phyloP scores from a whole-genome alignment of 2,113 vertebrate species.

The Ochotona princeps region DNA sequence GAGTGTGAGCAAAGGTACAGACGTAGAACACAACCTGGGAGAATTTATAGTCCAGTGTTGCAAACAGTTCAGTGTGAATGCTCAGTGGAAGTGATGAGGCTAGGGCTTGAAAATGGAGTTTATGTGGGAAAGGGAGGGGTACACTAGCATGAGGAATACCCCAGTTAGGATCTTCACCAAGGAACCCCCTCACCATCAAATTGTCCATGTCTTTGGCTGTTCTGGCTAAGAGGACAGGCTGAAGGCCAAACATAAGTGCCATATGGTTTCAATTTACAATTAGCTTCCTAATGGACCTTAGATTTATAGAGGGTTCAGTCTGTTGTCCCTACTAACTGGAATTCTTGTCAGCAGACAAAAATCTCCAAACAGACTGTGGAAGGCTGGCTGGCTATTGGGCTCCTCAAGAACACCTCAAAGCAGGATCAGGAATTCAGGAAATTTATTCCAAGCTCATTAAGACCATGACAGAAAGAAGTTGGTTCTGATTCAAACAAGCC shows the following conservation, averaged over 20 bases:
- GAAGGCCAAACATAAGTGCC: neutral
- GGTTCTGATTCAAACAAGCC: neutral
- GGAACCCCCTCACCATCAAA: neutral
- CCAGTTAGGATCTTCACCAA: neutral
- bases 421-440: neutral
- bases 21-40: neutral
- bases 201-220: neutral
- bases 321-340: neutral
- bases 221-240: constrained; percentile 6
- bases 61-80: neutral
- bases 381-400: neutral
- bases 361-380: neutral
- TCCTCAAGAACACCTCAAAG: neutral
- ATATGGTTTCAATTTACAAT: neutral
- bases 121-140: neutral
- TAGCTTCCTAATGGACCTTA: neutral
- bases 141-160: neutral
- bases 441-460: neutral
- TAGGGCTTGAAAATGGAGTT: neutral
- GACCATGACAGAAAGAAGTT: neutral
- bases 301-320: neutral
- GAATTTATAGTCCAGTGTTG: neutral
- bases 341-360: constrained; percentile 26
- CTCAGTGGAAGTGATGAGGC: neutral
- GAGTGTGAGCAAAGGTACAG: neutral